phyloP scores from a whole-genome alignment of 2,113 vertebrate species.

The Romanogobio albipinnatus region DNA sequence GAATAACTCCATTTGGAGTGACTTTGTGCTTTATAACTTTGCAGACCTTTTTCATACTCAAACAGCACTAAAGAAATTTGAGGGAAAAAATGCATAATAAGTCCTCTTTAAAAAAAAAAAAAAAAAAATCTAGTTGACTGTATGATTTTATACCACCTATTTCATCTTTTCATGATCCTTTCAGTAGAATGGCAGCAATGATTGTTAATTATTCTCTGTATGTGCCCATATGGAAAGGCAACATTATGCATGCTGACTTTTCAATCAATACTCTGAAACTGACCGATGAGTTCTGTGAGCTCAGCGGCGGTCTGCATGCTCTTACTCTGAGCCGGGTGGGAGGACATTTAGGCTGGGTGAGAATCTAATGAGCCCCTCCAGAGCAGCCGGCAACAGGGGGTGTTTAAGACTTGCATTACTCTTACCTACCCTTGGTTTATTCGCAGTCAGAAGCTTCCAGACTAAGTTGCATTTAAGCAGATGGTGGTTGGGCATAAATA shows the following conservation, averaged over 20 bases:
- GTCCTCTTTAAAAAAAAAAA: not conserved
- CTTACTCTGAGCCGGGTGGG: constrained; percentile 30
- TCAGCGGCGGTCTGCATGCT: constrained; percentile 40
- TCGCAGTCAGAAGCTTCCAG: constrained; percentile 26
- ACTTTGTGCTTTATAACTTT: too few species aligned
- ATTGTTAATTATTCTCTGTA: not conserved
- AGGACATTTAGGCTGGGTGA: constrained; percentile 40
- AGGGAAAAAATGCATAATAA: too few species aligned
- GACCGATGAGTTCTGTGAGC: constrained; percentile 30
- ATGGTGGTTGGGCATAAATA: constrained; percentile 5
- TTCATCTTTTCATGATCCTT: constrained; percentile 5
- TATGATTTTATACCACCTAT: not conserved
- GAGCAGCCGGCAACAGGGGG: constrained; percentile 33
- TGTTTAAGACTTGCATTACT: constrained; percentile 44
- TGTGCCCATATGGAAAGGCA: constrained; percentile 4
- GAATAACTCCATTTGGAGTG: too few species aligned
- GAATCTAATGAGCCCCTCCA: constrained; percentile 50
- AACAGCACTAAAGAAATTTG: too few species aligned
- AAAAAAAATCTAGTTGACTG: not conserved
- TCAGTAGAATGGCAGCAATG: constrained; percentile 19
- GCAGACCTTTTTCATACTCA: too few species aligned
- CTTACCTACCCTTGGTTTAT: constrained; percentile 31
- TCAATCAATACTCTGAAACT: constrained; percentile 48
- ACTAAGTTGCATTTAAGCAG: constrained; percentile 37
- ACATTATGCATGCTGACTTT: constrained; percentile 40